Percentiles rank a stretch among this genome's conserved stretches.
These are phyloP conservation scores for Numenius arquata DNA, from an alignment of 2,113 vertebrate genomes.

Conservation along the genomic window DNA sequence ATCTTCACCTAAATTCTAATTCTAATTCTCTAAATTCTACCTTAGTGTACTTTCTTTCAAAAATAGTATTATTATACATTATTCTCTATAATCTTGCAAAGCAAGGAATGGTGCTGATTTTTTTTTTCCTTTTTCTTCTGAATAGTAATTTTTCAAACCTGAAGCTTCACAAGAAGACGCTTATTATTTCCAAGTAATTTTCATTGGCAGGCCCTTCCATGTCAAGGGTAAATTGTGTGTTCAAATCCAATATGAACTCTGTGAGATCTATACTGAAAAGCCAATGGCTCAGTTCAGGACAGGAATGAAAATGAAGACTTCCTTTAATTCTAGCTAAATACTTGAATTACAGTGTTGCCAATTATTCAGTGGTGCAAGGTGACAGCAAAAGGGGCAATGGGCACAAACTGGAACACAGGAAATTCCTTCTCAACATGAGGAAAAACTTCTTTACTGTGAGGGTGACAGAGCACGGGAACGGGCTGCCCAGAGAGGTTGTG, in stretches of 20 bases:
- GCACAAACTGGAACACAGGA: no score
- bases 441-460: no score
- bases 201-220: neutral
- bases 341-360: neutral
- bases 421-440: no score
- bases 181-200: neutral
- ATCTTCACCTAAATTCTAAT: neutral
- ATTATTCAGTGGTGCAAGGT: neutral
- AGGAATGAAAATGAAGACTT: neutral
- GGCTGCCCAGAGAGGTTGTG: no score
- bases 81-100: neutral
- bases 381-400: no score
- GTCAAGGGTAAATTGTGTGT: neutral
- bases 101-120: neutral
- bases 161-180: neutral
- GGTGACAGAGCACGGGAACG: no score
- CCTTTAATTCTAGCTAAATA: neutral
- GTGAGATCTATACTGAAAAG: neutral
- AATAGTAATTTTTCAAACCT: neutral
- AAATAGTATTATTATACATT: neutral
- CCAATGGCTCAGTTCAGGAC: neutral
- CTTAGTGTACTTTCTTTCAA: neutral
- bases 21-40: neutral
- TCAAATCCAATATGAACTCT: neutral
- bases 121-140: neutral